Evolutionary conservation across 1,140 invertebrate species (phyloP).

Genomic region (Temnothorax curvispinosus): DNA sequence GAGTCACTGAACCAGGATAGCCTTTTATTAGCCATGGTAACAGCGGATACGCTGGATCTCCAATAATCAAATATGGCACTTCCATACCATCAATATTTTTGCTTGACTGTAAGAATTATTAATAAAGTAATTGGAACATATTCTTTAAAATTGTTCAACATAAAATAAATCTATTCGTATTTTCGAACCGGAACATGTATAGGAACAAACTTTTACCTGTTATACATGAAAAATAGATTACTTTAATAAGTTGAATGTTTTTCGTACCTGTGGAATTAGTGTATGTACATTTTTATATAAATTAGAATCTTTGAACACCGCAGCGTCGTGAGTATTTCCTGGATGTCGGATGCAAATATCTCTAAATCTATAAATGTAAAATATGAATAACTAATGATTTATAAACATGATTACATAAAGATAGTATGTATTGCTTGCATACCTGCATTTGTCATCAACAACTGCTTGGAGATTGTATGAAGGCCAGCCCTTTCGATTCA

Average conservation of each 20-base stretch:
- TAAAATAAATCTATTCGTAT: neutral
- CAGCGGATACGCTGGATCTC: neutral
- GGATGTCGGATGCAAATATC: neutral
- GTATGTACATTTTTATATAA: neutral
- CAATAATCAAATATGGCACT: neutral
- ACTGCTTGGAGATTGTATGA: slow-evolving; percentile 10
- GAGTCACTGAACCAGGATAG: neutral
- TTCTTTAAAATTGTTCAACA: neutral
- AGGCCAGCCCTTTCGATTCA: neutral
- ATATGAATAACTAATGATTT: neutral
- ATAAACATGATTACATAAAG: neutral
- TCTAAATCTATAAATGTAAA: neutral
- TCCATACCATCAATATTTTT: neutral
- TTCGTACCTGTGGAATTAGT: neutral
- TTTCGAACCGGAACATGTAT: no score
- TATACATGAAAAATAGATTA: no score
- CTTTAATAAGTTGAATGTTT: no score
- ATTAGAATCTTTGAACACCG: neutral
- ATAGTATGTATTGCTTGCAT: neutral
- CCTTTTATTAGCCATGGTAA: neutral
- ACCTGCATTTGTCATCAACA: slow-evolving; percentile 17
- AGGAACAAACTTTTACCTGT: no score
- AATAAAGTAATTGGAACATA: neutral
- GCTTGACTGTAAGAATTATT: neutral
- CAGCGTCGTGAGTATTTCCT: neutral